Conservation (phyloP, 2,888 invertebrate genomes). For the Lingula anatina region DNA sequence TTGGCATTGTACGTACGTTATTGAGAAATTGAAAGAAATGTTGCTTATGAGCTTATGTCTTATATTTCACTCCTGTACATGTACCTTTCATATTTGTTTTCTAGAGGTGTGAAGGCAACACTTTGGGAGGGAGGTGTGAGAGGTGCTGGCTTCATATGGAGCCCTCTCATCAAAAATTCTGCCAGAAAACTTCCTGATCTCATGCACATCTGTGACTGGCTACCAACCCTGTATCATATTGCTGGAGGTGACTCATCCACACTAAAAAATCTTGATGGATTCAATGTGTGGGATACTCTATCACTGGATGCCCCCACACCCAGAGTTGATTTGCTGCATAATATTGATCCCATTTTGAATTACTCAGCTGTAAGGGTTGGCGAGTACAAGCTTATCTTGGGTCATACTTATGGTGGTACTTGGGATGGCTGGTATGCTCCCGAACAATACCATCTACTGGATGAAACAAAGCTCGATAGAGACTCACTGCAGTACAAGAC, state of each 20-base stretch:
- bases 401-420: slow-evolving; percentile 18
- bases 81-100: slow-evolving; percentile 11
- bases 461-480: no score
- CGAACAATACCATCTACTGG: no score
- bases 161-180: slow-evolving; percentile 61
- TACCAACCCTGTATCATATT: slow-evolving; percentile 74
- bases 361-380: slow-evolving; percentile 31
- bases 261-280: slow-evolving; percentile 61
- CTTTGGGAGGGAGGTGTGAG: slow-evolving; percentile 72
- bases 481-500: no score
- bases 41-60: no score
- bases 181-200: slow-evolving; percentile 65
- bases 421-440: slow-evolving; percentile 40
- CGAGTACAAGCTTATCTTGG: slow-evolving; percentile 39
- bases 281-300: slow-evolving; percentile 71
- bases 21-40: no score
- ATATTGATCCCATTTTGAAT: slow-evolving; percentile 32
- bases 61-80: no score
- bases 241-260: slow-evolving; percentile 57
- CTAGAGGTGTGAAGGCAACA: slow-evolving; percentile 47
- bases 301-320: slow-evolving; percentile 60
- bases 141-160: slow-evolving; percentile 76
- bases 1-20: no score
- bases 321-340: slow-evolving; percentile 59
- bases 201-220: slow-evolving; percentile 82